phyloP scores from a whole-genome alignment of 1,140 invertebrate species.

The Heliothis subflexa region DNA sequence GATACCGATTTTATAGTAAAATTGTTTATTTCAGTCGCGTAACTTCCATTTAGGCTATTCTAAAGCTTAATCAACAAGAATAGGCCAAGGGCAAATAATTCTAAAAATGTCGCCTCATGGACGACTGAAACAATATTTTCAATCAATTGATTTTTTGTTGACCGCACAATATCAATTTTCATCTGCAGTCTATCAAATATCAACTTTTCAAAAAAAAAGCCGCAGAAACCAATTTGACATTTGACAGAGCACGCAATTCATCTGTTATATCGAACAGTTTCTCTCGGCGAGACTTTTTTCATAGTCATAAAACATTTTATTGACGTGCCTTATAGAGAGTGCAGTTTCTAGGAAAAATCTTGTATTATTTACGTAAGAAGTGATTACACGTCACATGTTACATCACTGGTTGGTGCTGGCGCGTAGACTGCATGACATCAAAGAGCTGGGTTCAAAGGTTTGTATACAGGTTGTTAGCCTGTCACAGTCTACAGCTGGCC shows the following conservation, averaged over 20 bases:
- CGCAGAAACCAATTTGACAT: constrained; percentile 6
- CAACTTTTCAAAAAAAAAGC: background rate
- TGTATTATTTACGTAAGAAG: constrained; percentile 24
- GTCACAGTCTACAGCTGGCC: background rate
- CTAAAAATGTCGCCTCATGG: background rate
- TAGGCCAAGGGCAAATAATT: background rate
- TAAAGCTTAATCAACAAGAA: constrained; percentile 3
- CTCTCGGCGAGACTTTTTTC: constrained; percentile 6
- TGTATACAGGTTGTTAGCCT: constrained; percentile 17
- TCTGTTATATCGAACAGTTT: constrained; percentile 25
- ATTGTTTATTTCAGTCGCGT: background rate
- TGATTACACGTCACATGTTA: constrained; percentile 3
- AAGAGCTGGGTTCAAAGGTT: background rate
- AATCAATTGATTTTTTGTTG: background rate
- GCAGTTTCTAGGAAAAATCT: constrained; percentile 3
- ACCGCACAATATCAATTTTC: background rate
- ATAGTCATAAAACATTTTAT: constrained; percentile 32
- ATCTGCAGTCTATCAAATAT: background rate
- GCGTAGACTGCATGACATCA: background rate
- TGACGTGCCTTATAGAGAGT: constrained; percentile 30
- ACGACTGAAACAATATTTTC: background rate
- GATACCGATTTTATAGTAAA: background rate
- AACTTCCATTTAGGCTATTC: background rate
- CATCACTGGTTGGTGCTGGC: background rate
- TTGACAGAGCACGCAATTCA: constrained; percentile 34